phyloP scores from a whole-genome alignment of 1,140 invertebrate species.

The Hydropsyche tenuis region DNA sequence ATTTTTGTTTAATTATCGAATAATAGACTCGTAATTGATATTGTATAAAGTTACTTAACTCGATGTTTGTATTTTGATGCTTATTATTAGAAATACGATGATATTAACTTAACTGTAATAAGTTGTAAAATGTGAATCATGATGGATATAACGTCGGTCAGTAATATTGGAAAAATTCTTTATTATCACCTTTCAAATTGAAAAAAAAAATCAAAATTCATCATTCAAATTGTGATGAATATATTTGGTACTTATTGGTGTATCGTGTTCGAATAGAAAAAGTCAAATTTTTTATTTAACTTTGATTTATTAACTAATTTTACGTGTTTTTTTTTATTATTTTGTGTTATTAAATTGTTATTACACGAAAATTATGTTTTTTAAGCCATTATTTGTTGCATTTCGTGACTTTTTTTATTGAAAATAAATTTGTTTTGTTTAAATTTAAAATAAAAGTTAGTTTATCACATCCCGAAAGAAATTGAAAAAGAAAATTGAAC shows the following conservation, averaged over 20 bases:
- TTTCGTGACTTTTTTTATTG: not conserved
- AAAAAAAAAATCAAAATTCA: not conserved
- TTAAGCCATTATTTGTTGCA: constrained; percentile 26
- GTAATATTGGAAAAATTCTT: constrained; percentile 26
- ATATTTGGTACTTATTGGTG: not conserved
- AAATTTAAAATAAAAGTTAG: not conserved
- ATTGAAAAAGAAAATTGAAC: not conserved
- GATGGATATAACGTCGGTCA: constrained; percentile 37
- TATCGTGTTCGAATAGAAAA: not conserved
- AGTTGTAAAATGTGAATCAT: constrained; percentile 36
- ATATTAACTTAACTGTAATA: constrained; percentile 32
- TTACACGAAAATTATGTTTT: not conserved
- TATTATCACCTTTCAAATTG: constrained; percentile 8
- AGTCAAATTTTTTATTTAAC: not conserved
- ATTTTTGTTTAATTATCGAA: constrained; percentile 38
- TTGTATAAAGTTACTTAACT: constrained; percentile 50
- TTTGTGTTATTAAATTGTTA: constrained; percentile 5
- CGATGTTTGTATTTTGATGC: constrained; percentile 49
- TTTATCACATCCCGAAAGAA: not conserved
- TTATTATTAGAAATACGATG: constrained; percentile 43
- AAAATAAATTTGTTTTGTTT: not conserved
- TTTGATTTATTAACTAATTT: not conserved
- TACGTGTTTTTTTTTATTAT: not conserved
- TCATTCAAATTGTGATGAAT: too few species aligned
- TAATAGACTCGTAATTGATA: constrained; percentile 35